Percentiles rank a stretch among this genome's conserved stretches.
phyloP scores from a whole-genome alignment of 2,888 invertebrate genomes.

The Syritta pipiens region DNA sequence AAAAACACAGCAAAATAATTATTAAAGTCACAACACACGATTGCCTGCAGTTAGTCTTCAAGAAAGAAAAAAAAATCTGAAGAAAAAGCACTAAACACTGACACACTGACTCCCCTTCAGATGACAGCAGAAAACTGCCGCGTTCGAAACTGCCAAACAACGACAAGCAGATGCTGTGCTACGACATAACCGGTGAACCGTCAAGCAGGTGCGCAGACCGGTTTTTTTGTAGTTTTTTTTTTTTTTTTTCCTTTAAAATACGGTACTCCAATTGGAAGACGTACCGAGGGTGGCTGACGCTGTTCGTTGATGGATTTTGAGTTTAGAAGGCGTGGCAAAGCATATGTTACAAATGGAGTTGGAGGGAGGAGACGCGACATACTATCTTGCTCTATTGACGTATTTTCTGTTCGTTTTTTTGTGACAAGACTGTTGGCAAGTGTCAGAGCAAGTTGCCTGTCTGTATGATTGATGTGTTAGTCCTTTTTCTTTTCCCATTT shows the following conservation, averaged over 20 bases:
- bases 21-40: background rate
- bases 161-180: slow-evolving; percentile 16
- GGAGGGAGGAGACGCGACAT: slow-evolving; percentile 22
- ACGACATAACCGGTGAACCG: slow-evolving; percentile 5
- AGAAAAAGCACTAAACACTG: background rate
- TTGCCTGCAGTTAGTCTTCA: background rate
- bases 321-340: slow-evolving; percentile 35
- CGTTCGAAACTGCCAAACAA: background rate
- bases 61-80: too few species aligned
- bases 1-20: too few species aligned
- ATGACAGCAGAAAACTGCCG: background rate
- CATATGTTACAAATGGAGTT: slow-evolving; percentile 46
- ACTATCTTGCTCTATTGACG: slow-evolving; percentile 11
- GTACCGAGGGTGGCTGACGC: slow-evolving; percentile 20
- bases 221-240: too few species aligned
- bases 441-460: background rate
- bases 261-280: slow-evolving; percentile 32
- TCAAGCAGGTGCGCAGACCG: slow-evolving; percentile 55
- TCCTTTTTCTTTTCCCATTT: too few species aligned
- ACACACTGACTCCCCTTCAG: background rate
- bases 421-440: background rate
- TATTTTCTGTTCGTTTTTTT: background rate
- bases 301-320: background rate
- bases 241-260: background rate
- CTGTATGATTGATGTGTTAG: background rate